Conservation (phyloP, 2,113 vertebrate genomes). For the Sialia sialis region DNA sequence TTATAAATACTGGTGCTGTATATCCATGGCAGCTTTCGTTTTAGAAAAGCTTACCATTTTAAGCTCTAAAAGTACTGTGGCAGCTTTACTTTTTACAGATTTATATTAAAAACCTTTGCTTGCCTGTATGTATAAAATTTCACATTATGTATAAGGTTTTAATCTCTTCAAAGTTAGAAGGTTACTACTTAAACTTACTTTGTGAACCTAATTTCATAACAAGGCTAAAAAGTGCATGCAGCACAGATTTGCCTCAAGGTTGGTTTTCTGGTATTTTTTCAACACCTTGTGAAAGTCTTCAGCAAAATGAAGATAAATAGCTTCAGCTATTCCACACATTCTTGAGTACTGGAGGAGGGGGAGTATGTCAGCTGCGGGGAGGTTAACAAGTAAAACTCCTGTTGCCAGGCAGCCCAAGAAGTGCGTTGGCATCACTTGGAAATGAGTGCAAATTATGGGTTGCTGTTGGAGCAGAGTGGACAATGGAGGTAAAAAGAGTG, state of each 20-base stretch:
- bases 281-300: neutral
- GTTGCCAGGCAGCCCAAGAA: constrained; percentile 52
- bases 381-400: constrained; percentile 12
- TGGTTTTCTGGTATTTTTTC: constrained; percentile 17
- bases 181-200: neutral
- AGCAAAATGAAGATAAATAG: constrained; percentile 19
- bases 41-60: neutral
- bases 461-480: neutral
- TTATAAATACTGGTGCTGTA: neutral
- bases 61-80: neutral
- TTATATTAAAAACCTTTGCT: neutral
- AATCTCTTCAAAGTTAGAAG: neutral
- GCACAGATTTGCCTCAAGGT: neutral
- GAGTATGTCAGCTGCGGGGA: neutral
- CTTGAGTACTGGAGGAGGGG: neutral
- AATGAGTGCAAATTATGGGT: constrained; percentile 14
- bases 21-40: neutral
- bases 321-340: constrained; percentile 14
- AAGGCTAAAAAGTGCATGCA: neutral
- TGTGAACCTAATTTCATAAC: neutral
- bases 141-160: neutral
- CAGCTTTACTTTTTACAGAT: neutral
- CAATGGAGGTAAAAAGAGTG: neutral
- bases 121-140: neutral
- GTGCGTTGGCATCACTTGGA: constrained; percentile 7